These are phyloP conservation scores for Formicarius rufipectus DNA, from an alignment of 2,113 vertebrate genomes.

Conservation along the genomic window DNA sequence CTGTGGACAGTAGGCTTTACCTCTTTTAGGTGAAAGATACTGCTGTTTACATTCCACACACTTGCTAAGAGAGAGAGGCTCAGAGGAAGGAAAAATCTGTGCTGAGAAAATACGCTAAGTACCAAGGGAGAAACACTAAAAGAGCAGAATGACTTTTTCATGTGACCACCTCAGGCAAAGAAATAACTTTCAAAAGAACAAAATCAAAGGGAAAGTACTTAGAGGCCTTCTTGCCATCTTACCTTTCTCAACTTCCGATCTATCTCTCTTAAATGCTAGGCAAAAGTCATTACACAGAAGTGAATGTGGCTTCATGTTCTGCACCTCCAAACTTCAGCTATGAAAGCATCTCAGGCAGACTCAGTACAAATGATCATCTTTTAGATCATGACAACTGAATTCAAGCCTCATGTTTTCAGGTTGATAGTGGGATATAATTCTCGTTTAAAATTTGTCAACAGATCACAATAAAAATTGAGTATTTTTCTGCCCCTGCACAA, in stretches of 20 bases:
- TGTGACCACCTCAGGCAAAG: background rate
- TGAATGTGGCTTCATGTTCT: background rate
- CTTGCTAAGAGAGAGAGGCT: background rate
- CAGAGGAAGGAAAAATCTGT: background rate
- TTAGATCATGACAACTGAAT: background rate
- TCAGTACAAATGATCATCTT: background rate
- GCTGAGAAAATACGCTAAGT: background rate
- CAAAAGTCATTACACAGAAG: background rate
- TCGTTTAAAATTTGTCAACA: background rate
- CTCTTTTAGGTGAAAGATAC: background rate
- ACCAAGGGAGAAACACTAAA: background rate
- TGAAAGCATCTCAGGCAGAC: background rate
- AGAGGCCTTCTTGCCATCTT: background rate
- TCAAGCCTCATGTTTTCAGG: background rate
- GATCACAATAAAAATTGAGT: background rate
- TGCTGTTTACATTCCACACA: background rate
- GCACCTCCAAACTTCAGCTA: background rate
- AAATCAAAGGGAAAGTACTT: background rate
- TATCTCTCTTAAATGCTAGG: background rate
- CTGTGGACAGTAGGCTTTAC: background rate
- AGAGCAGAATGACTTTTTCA: background rate
- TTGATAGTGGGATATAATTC: background rate
- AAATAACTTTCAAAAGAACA: background rate
- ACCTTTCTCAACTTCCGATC: background rate
- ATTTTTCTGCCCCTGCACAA: background rate